These are phyloP conservation scores for Mythimna lalbum DNA, from an alignment of 2,888 invertebrate species.

Conservation along the genomic window DNA sequence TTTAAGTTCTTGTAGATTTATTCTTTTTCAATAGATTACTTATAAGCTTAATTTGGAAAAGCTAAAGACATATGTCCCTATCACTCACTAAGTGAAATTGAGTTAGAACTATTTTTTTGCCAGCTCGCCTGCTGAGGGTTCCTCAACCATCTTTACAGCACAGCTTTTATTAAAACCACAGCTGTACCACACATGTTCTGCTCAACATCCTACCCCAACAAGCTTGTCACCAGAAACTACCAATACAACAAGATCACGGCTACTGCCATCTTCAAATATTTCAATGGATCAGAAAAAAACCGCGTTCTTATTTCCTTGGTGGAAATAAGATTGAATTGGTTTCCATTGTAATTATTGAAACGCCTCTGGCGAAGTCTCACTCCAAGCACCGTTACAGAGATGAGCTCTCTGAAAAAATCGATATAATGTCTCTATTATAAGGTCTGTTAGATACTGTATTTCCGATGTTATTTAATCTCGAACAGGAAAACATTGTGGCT, in stretches of 20 bases:
- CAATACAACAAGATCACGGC: neutral
- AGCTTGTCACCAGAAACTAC: neutral
- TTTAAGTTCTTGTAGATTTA: neutral
- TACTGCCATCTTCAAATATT: neutral
- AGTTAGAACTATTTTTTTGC: neutral
- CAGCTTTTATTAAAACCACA: neutral
- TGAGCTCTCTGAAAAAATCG: constrained; percentile 9
- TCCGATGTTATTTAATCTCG: constrained; percentile 31
- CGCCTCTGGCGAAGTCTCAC: neutral
- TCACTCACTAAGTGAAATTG: neutral
- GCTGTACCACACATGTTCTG: neutral
- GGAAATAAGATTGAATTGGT: constrained; percentile 12
- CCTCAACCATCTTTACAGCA: neutral
- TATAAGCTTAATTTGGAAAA: neutral
- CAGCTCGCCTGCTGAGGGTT: neutral
- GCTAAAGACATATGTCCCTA: neutral
- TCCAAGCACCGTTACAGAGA: constrained; percentile 18
- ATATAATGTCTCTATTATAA: neutral
- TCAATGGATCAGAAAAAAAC: neutral
- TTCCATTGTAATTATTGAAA: constrained; percentile 24
- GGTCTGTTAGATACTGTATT: constrained; percentile 17
- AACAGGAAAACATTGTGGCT: constrained; percentile 15
- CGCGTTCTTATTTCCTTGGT: constrained; percentile 1
- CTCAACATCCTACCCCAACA: neutral
- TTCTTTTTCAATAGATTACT: no score